Base-by-base conservation (phyloP, 2,888 invertebrate genomes). In the Melinaea menophilus region DNA sequence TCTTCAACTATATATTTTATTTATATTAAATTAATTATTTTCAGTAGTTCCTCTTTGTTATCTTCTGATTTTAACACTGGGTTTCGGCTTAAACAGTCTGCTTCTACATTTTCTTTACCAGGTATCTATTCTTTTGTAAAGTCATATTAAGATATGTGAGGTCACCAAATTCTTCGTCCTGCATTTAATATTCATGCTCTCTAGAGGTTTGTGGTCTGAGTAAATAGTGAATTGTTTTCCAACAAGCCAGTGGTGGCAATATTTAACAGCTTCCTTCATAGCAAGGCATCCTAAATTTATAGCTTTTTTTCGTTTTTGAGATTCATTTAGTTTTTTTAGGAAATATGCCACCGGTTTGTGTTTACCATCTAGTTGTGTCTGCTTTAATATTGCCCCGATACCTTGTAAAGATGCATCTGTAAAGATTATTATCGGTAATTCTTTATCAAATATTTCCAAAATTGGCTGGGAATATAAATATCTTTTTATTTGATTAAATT, bases 141-240 rank as follows among this genome's bases (percentile, higher is more conserved):
- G 57, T 74, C 65, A 64, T 65, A 75, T 64, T 75, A 75, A 11
- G 75, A 77, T 73, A 72, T n/a, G 63, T 58, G 35, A 71, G 37
- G 31, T 69, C 68, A n/a, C 69, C 66, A 0, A 71, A 34, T 12
- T 70, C 67, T 12, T 70, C 67, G 55, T 69, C 69, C 64, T 71
- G 41, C 71, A 71, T 56, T 48, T 48, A 62, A 63, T 22, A 22
- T 22, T 22, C 22, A 22, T 22, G 22, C 22, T 22, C 22, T 22
- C 22, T 22, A 22, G 22, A 22, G 22, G 22, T 22, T 22, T 22
- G 22, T 22, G 22, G 22, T 22, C 22, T 22, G 22, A 22, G 22
- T 22, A 22, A 22, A 22, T 22, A 22, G 22, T 22, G 22, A 22
- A 22, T 1, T 22, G 22, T 22, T 22, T 72, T 9, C 70, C 71